phyloP scores from a whole-genome alignment of 2,888 invertebrate species.

The Spodoptera exigua region DNA sequence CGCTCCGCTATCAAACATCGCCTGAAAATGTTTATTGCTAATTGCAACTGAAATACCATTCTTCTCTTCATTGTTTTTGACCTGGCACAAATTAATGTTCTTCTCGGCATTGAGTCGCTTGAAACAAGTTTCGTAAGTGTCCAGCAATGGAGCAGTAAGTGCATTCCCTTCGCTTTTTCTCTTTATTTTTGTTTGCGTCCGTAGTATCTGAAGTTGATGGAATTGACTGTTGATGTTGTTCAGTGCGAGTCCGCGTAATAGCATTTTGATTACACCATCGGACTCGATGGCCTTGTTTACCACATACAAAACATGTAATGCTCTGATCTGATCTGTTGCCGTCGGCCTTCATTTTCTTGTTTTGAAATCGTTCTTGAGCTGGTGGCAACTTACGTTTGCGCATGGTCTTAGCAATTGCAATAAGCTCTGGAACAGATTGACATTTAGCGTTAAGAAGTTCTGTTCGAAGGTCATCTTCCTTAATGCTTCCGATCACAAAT shows the following conservation, averaged over 20 bases:
- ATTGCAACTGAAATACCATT: slow-evolving; percentile 5
- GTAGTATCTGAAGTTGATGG: slow-evolving; percentile 3
- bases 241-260: slow-evolving; percentile 5
- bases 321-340: slow-evolving; percentile 6
- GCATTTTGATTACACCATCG: slow-evolving; percentile 11
- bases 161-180: slow-evolving; percentile 3
- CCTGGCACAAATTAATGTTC: slow-evolving; percentile 5
- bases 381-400: slow-evolving; percentile 7
- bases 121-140: slow-evolving; percentile 12
- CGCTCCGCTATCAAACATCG: slow-evolving; percentile 9
- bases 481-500: slow-evolving; percentile 20
- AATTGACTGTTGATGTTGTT: slow-evolving; percentile 8
- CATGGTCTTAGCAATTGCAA: slow-evolving; percentile 12
- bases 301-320: slow-evolving; percentile 10
- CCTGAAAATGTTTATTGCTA: slow-evolving; percentile 5
- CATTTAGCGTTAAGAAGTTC: slow-evolving; percentile 11
- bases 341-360: slow-evolving; percentile 5
- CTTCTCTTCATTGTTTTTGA: not conserved
- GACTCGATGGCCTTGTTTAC: slow-evolving; percentile 9
- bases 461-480: slow-evolving; percentile 6
- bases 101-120: slow-evolving; percentile 1
- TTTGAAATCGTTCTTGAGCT: not conserved
- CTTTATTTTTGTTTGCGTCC: slow-evolving; percentile 1
- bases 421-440: slow-evolving; percentile 7
- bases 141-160: slow-evolving; percentile 5